Base-by-base conservation (phyloP, 2,888 invertebrate species). In the Lithosia quadra region DNA sequence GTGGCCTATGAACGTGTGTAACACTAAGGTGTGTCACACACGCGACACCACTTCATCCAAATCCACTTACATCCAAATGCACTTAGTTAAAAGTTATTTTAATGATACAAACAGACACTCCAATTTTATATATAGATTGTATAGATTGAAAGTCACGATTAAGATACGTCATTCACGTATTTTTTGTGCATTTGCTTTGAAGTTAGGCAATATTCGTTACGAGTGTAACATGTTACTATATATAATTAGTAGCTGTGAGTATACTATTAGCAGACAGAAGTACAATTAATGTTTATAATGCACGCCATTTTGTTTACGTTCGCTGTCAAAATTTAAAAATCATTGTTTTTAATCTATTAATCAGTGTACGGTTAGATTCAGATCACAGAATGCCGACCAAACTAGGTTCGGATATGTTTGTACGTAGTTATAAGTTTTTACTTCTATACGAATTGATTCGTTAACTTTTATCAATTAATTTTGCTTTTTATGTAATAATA, bases 91-190 rank as follows among this genome's bases (percentile, higher is more conserved):
- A n/a, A n/a, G n/a, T n/a, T n/a, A n/a, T n/a, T n/a, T n/a, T n/a
- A n/a, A n/a, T n/a, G n/a, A n/a, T n/a, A n/a, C n/a, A n/a, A n/a
- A n/a, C n/a, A n/a, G n/a, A n/a, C n/a, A n/a, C n/a, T n/a, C n/a
- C n/a, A n/a, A n/a, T n/a, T n/a, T n/a, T n/a, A n/a, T n/a, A n/a
- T n/a, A n/a, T n/a, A n/a, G n/a, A n/a, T n/a, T n/a, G n/a, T n/a
- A n/a, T n/a, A n/a, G n/a, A n/a, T 63, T 63, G 15, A 63, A 57
- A 62, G 57, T 62, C 62, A 67, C 62, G 53, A 53, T 62, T 56
- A 4, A 21, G 10, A 7, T n/a, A 62, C 61, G 67, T 57, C 43
- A 33, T 56, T n/a, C 21, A 13, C 9, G 9, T 53, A 39, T 67
- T 67, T 62, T 62, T 43, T 43, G 39, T 56, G 24, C 21, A 28